phyloP scores from a whole-genome alignment of 2,797 vertebrate species.

The Propithecus perrieri region DNA sequence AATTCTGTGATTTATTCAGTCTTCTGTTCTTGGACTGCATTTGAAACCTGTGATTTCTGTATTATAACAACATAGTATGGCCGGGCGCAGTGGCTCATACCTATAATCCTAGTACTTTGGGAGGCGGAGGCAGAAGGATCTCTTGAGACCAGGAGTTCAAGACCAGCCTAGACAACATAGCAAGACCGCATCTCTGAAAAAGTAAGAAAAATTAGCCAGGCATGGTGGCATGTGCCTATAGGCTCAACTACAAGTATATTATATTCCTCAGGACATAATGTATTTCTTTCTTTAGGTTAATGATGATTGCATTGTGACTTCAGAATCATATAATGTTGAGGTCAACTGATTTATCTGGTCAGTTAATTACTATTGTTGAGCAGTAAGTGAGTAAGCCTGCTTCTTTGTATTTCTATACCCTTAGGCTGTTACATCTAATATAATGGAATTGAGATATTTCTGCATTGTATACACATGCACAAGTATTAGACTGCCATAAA shows the following conservation, averaged over 20 bases:
- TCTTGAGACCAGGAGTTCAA: background rate
- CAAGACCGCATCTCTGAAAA: background rate
- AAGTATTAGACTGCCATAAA: background rate
- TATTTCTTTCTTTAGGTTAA: slow-evolving; percentile 54
- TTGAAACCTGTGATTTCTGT: slow-evolving; percentile 36
- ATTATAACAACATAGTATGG: background rate
- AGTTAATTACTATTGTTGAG: slow-evolving; percentile 6
- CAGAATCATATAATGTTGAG: slow-evolving; percentile 15
- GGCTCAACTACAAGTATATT: background rate
- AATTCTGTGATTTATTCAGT: background rate
- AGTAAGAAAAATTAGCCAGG: background rate
- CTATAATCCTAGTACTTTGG: background rate
- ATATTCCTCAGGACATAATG: background rate
- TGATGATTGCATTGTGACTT: slow-evolving; percentile 23
- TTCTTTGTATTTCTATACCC: background rate
- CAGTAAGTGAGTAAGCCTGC: background rate
- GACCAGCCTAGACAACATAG: background rate
- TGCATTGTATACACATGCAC: background rate
- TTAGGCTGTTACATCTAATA: background rate
- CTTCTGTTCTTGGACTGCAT: background rate
- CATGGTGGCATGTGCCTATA: background rate
- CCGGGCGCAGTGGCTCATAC: background rate
- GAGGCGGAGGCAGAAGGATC: background rate
- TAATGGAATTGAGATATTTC: background rate
- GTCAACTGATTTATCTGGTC: background rate